phyloP scores from a whole-genome alignment of 2,888 invertebrate species.

The Phaonia tiefii region DNA sequence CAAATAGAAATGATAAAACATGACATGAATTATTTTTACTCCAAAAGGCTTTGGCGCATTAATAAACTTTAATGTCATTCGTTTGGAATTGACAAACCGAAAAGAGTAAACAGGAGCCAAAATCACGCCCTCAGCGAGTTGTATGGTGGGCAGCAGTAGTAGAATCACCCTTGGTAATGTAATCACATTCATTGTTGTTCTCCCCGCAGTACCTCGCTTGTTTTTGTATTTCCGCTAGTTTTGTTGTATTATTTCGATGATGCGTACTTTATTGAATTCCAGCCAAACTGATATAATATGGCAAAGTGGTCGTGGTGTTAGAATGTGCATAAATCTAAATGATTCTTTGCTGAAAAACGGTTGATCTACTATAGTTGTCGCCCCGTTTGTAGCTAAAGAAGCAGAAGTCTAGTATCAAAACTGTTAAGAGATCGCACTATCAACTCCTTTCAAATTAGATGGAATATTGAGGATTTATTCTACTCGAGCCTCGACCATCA shows the following conservation, averaged over 20 bases:
- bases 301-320: background rate
- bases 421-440: too few species aligned
- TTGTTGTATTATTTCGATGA: slow-evolving; percentile 20
- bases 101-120: slow-evolving; percentile 20
- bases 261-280: slow-evolving; percentile 22
- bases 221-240: background rate
- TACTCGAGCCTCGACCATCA: too few species aligned
- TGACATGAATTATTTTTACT: slow-evolving; percentile 50
- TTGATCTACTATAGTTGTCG: too few species aligned
- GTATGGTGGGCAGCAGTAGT: background rate
- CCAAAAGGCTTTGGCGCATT: slow-evolving; percentile 48
- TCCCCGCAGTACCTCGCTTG: background rate
- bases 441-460: too few species aligned
- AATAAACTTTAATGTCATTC: slow-evolving; percentile 51
- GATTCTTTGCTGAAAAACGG: too few species aligned
- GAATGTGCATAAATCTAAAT: too few species aligned
- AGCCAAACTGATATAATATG: slow-evolving; percentile 8
- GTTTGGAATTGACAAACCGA: slow-evolving; percentile 19
- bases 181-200: slow-evolving; percentile 5
- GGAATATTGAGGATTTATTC: too few species aligned
- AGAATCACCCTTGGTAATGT: slow-evolving; percentile 19
- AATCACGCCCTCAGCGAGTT: slow-evolving; percentile 7
- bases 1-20: slow-evolving; percentile 40
- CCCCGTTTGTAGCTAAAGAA: too few species aligned
- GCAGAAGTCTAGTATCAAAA: too few species aligned